Percentiles rank a stretch among this genome's conserved stretches.
Evolutionary conservation across 2,888 invertebrate species (phyloP).

Genomic region (Coremacera marginata): DNA sequence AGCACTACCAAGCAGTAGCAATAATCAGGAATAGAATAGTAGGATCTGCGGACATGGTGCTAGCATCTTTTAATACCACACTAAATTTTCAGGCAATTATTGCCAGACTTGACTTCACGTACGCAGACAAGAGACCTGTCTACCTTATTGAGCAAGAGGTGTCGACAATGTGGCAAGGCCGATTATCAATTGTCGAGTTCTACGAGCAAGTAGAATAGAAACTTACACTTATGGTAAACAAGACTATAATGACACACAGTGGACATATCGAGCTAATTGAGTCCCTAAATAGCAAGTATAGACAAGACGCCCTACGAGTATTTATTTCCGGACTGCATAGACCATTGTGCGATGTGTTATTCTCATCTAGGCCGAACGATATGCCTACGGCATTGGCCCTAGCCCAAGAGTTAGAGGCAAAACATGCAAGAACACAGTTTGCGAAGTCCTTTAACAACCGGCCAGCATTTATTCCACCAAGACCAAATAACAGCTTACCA

Average conservation of each 20-base stretch:
- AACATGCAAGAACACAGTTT: neutral
- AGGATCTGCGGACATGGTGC: conserved; percentile 27
- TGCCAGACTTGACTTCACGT: conserved; percentile 27
- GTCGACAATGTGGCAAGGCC: too few relatives aligned
- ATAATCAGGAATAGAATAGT: conserved; percentile 36
- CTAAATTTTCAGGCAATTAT: conserved; percentile 39
- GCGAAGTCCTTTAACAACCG: neutral
- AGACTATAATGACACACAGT: conserved; percentile 44
- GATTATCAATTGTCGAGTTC: too few relatives aligned
- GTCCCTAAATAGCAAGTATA: conserved; percentile 34
- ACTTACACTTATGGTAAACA: too few relatives aligned
- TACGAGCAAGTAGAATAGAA: too few relatives aligned
- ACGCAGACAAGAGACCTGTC: conserved; percentile 24
- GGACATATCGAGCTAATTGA: conserved; percentile 35
- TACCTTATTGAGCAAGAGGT: conserved; percentile 44
- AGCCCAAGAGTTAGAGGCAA: neutral
- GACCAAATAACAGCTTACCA: neutral
- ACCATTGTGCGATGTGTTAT: too few relatives aligned
- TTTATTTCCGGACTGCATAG: neutral
- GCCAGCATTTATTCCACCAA: too few relatives aligned
- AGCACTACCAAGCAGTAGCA: conserved; percentile 30
- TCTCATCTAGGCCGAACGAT: neutral
- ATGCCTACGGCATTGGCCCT: neutral
- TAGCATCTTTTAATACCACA: conserved; percentile 36
- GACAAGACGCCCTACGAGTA: neutral